These are phyloP conservation scores for Nothura maculosa DNA, from an alignment of 2,797 vertebrate genomes.

Conservation along the genomic window DNA sequence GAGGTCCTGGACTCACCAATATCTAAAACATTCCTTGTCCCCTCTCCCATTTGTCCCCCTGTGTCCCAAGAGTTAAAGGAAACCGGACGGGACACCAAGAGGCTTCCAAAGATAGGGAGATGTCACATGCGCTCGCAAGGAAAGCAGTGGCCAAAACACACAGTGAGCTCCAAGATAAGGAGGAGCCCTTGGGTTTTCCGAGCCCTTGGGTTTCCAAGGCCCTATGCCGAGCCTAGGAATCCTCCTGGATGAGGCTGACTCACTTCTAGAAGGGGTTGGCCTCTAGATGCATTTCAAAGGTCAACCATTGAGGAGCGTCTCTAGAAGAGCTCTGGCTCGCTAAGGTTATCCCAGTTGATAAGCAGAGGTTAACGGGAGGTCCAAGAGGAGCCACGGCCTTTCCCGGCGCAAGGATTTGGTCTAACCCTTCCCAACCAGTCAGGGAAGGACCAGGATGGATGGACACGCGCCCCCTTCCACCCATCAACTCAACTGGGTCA, in stretches of 20 bases:
- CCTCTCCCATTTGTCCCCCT: neutral
- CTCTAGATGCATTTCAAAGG: neutral
- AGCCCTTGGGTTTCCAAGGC: rapidly evolving
- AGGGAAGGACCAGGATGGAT: neutral
- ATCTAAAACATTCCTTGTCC: neutral
- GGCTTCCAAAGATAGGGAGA: neutral
- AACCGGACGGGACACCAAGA: neutral
- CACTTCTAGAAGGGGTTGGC: rapidly evolving
- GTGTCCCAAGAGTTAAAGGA: neutral
- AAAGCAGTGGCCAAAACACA: neutral
- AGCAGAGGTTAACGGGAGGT: neutral
- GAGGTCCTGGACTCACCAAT: neutral
- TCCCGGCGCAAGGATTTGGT: neutral
- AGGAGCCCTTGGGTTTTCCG: rapidly evolving
- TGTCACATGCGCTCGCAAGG: neutral
- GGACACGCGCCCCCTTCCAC: neutral
- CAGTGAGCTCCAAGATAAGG: neutral
- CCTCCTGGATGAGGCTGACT: rapidly evolving
- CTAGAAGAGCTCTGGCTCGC: rapidly evolving
- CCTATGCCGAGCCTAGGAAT: rapidly evolving
- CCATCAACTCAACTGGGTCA: neutral
- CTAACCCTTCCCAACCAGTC: neutral
- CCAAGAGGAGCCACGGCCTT: rapidly evolving
- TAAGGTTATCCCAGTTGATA: neutral
- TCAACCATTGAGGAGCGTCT: neutral